Percentiles rank a stretch among this genome's conserved stretches.
Evolutionary conservation across 2,888 invertebrate species (phyloP).

Genomic region (Aplocera efformata): DNA sequence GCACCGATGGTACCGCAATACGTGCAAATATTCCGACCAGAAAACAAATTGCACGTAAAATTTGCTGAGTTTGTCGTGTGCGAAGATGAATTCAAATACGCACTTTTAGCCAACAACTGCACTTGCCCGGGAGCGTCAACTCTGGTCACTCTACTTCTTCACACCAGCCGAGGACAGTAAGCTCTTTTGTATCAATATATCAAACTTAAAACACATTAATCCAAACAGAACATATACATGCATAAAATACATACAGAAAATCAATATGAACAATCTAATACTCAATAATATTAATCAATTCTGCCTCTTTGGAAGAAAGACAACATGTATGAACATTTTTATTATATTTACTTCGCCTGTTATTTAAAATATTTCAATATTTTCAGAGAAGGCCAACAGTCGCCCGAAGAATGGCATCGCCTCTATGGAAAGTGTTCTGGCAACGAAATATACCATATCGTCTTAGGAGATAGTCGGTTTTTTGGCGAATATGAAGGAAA

Average conservation of each 20-base stretch:
- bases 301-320: too few relatives aligned
- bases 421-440: conserved; percentile 99
- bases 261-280: too few relatives aligned
- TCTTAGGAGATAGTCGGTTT: conserved; percentile 96
- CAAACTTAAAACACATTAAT: too few relatives aligned
- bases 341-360: too few relatives aligned
- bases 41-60: conserved; percentile 98
- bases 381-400: conserved; percentile 94
- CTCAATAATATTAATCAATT: too few relatives aligned
- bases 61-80: conserved; percentile 99
- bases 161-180: conserved; percentile 99
- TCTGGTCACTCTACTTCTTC: conserved; percentile 95
- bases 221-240: too few relatives aligned
- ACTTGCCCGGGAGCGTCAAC: conserved; percentile 99
- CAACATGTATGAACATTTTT: too few relatives aligned
- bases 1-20: conserved; percentile 98
- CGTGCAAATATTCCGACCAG: conserved; percentile 98
- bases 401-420: conserved; percentile 98
- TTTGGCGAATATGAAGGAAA: conserved; percentile 99
- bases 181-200: conserved; percentile 75
- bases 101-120: conserved; percentile 98
- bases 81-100: conserved; percentile 99
- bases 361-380: conserved; percentile 3
- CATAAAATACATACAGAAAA: too few relatives aligned
- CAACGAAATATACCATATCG: conserved; percentile 99